Percentiles rank a stretch among this genome's conserved stretches.
These are phyloP conservation scores for Erinaceus europaeus DNA, from an alignment of 2,113 vertebrate genomes.

Conservation along the genomic window DNA sequence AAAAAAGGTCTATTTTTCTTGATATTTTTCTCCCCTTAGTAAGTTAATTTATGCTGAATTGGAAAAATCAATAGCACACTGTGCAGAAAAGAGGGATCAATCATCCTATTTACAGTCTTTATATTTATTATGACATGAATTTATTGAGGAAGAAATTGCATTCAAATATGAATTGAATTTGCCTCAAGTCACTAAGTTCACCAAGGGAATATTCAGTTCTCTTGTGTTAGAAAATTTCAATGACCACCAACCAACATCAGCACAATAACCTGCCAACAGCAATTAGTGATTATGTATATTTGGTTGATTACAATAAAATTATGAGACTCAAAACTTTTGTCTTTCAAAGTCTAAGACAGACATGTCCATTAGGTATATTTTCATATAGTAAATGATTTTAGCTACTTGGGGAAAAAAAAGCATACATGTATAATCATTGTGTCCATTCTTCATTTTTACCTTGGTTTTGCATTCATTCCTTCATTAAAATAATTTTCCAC, in stretches of 20 bases:
- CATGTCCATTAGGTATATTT: not conserved
- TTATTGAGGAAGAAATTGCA: conserved; percentile 51
- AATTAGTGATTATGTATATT: not conserved
- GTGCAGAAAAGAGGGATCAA: conserved; percentile 57
- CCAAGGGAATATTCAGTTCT: not conserved
- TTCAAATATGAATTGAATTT: conserved; percentile 50
- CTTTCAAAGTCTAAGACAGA: not conserved
- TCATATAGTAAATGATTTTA: not conserved
- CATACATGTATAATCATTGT: not conserved
- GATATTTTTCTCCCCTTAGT: no score
- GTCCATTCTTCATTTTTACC: not conserved
- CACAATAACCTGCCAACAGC: not conserved
- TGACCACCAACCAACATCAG: not conserved
- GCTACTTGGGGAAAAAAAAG: not conserved
- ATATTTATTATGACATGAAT: conserved; percentile 54
- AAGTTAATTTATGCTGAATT: conserved; percentile 53
- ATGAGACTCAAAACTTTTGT: conserved; percentile 3
- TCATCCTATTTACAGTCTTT: conserved; percentile 45
- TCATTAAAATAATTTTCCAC: not conserved
- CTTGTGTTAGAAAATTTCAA: not conserved
- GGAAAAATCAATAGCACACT: conserved; percentile 58
- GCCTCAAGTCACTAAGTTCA: conserved; percentile 16
- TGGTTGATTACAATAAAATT: not conserved
- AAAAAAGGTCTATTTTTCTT: not conserved
- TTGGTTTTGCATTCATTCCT: not conserved